These are phyloP conservation scores for Selene dorsalis DNA, from an alignment of 2,797 vertebrate genomes.

Conservation along the genomic window DNA sequence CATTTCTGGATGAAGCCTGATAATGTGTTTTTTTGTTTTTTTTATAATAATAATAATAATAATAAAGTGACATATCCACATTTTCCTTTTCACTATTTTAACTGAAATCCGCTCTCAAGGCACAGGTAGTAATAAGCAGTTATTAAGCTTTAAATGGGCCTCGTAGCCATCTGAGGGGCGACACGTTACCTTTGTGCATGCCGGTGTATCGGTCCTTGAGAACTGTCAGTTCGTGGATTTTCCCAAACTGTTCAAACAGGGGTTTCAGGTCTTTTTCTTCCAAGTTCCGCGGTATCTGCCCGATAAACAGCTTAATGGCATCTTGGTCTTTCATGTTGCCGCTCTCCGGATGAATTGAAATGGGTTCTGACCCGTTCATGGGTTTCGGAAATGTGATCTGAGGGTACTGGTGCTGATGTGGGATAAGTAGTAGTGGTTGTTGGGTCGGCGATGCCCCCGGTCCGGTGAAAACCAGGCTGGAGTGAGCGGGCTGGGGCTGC, in stretches of 20 bases:
- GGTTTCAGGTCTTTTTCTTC: constrained; percentile 98
- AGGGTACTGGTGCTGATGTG: constrained; percentile 84
- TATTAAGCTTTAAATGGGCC: constrained; percentile 32
- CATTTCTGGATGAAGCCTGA: neutral
- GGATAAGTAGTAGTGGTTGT: constrained; percentile 82
- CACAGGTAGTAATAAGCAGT: constrained; percentile 16
- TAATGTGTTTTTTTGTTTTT: neutral
- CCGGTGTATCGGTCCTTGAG: constrained; percentile 98
- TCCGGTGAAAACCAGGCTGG: constrained; percentile 91
- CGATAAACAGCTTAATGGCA: constrained; percentile 99
- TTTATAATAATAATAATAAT: too few relatives aligned
- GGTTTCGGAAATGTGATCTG: constrained; percentile 86
- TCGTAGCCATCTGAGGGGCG: constrained; percentile 50
- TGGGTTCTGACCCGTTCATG: constrained; percentile 92
- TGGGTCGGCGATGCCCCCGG: constrained; percentile 85
- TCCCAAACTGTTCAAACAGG: constrained; percentile 98
- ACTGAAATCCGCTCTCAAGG: neutral
- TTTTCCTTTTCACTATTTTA: constrained; percentile 5
- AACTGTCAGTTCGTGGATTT: constrained; percentile 99
- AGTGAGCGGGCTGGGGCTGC: constrained; percentile 88
- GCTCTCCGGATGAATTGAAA: constrained; percentile 93
- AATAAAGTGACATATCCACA: constrained; percentile 30
- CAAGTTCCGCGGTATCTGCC: constrained; percentile 98
- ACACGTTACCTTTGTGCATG: constrained; percentile 97
- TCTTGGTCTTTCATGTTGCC: constrained; percentile 97